phyloP scores from a whole-genome alignment of 2,113 vertebrate genomes.

The Lucifuga dentata region DNA sequence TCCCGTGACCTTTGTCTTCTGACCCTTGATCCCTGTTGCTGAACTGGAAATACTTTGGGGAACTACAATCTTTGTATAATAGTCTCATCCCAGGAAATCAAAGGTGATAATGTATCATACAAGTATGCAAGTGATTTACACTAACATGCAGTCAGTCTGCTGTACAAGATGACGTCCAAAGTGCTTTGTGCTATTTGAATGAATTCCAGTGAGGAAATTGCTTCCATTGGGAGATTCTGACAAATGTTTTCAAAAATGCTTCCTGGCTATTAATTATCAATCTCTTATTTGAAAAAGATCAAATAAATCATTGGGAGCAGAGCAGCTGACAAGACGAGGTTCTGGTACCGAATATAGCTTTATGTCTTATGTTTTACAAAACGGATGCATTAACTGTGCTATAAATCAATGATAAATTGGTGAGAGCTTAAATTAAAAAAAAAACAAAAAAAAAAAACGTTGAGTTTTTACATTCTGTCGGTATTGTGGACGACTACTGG shows the following conservation, averaged over 20 bases:
- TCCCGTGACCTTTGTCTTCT: constrained; percentile 56
- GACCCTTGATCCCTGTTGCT: constrained; percentile 30
- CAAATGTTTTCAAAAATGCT: constrained; percentile 58
- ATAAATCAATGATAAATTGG: constrained; percentile 65
- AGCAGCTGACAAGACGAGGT: constrained; percentile 32
- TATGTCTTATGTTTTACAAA: constrained; percentile 63
- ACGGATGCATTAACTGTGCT: constrained; percentile 59
- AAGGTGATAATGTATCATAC: constrained; percentile 39
- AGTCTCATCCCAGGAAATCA: constrained; percentile 52
- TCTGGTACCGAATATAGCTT: constrained; percentile 56
- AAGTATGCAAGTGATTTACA: constrained; percentile 43
- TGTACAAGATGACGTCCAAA: constrained; percentile 55
- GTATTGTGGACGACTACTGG: constrained; percentile 27
- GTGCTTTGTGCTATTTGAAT: constrained; percentile 67
- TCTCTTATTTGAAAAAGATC: constrained; percentile 34
- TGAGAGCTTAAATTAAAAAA: constrained; percentile 68
- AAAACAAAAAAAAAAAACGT: constrained; percentile 42
- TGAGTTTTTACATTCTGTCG: constrained; percentile 49
- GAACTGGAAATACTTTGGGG: constrained; percentile 56
- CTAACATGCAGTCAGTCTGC: constrained; percentile 44
- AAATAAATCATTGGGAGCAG: constrained; percentile 42
- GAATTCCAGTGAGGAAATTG: constrained; percentile 55
- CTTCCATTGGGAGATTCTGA: constrained; percentile 66
- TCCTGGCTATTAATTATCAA: constrained; percentile 48
- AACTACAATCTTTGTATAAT: constrained; percentile 37